phyloP scores from a whole-genome alignment of 2,797 vertebrate species.

The Notolabrus celidotus region DNA sequence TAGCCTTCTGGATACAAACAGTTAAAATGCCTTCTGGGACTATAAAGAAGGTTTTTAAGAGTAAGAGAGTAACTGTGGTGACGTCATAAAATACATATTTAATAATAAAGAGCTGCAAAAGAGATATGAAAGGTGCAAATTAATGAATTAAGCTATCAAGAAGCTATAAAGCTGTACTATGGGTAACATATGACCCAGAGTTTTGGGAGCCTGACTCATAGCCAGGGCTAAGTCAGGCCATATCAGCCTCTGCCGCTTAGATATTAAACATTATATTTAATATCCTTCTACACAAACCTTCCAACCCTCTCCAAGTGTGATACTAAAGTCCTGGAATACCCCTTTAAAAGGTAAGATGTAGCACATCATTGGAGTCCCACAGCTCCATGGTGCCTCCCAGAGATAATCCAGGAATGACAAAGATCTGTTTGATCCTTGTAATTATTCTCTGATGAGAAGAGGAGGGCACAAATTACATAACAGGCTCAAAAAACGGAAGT shows the following conservation, averaged over 20 bases:
- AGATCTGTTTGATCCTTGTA: constrained; percentile 31
- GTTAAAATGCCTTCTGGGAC: background rate
- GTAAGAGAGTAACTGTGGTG: background rate
- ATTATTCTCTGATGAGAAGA: constrained; percentile 23
- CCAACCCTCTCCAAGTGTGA: background rate
- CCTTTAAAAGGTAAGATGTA: constrained; percentile 6
- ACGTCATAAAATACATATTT: background rate
- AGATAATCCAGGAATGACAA: constrained; percentile 32
- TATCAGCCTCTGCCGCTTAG: background rate
- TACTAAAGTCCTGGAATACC: background rate
- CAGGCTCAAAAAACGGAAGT: background rate
- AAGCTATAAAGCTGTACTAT: background rate
- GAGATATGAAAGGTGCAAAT: background rate
- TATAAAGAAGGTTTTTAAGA: background rate
- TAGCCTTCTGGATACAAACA: background rate
- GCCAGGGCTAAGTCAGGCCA: background rate
- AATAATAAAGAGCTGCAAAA: background rate
- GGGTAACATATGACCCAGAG: background rate
- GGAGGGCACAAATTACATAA: background rate
- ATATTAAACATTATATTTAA: background rate
- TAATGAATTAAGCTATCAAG: background rate
- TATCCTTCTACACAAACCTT: background rate
- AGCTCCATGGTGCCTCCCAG: constrained; percentile 8
- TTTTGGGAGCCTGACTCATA: background rate
- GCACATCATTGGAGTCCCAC: background rate